Evolutionary conservation across 2,888 invertebrate genomes (phyloP), one percentile per base, ranked within the genome.

Genomic region (Hyposoter dolosus): DNA sequence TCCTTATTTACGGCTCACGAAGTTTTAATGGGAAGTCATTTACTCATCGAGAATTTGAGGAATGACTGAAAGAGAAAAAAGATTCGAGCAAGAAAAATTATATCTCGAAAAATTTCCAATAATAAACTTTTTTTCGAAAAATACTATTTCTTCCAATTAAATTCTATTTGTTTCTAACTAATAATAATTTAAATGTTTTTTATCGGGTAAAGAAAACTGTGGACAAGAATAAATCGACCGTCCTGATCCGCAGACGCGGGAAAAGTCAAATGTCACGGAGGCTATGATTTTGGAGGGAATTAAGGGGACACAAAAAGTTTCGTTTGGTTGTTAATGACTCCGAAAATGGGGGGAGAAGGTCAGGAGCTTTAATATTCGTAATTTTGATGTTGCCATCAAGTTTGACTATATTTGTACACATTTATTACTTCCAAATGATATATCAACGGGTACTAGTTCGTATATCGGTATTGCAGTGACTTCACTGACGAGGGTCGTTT

Each of bases 341-440:
- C 66, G 45, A 45, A 45, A 53, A 66, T 65, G 78, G 43, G 71
- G 32, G 6, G 80, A 65, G 79, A 84, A 80, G 84, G 84, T 84
- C 80, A 81, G 74, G 66, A 69, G 81, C 72, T 77, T 84, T 15
- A 19, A 45, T 35, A 47, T 71, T 74, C 50, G 47, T 77, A 72
- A 35, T 47, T 40, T 28, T 35, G 53, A 28, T 66, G 35, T 23
- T 56, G 17, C 66, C 28, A 40, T 40, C 10, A 72, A 77, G 72
- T 60, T 19, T n/a, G 68, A 32, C 47, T 23, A 19, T 7, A 32
- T 78, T 50, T 43, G 19, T 79, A n/a, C n/a, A n/a, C 65, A 66
- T 56, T 43, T 71, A 53, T 47, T 17, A 53, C 66, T 69, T 50
- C 10, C 60, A 60, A 63, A 50, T 50, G 12, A 43, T 32, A 43